Percentiles rank a stretch among this genome's conserved stretches.
Evolutionary conservation across 2,797 vertebrate species (phyloP).

Genomic region (Oreochromis mossambicus): DNA sequence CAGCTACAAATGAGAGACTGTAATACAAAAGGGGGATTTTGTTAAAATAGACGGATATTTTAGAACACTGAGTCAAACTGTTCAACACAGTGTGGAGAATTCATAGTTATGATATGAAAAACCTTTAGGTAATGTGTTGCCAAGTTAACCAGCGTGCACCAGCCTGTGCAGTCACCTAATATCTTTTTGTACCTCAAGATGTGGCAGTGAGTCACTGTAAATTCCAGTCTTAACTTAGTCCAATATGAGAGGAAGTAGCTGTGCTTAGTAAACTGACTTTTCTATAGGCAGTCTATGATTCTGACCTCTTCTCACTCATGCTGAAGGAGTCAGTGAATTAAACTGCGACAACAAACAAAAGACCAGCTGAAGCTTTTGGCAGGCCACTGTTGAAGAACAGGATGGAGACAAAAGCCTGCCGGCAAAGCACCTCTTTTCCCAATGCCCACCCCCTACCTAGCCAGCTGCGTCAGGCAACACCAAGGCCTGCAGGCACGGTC

Average conservation of each 20-base stretch:
- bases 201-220: background rate
- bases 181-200: background rate
- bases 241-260: background rate
- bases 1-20: background rate
- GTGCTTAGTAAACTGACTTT: background rate
- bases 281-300: background rate
- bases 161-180: background rate
- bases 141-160: background rate
- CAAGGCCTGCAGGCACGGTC: background rate
- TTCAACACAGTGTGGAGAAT: background rate
- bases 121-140: background rate
- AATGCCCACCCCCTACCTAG: background rate
- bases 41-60: fast-evolving
- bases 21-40: background rate
- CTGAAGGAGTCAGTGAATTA: background rate
- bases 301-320: background rate
- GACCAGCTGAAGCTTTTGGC: background rate
- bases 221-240: background rate
- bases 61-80: background rate
- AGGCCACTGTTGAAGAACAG: background rate
- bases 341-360: background rate
- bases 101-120: background rate
- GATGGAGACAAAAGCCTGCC: background rate
- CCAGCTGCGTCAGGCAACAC: background rate
- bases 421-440: background rate